Conservation (phyloP, 1,140 invertebrate genomes). For the Trichoplusia ni region DNA sequence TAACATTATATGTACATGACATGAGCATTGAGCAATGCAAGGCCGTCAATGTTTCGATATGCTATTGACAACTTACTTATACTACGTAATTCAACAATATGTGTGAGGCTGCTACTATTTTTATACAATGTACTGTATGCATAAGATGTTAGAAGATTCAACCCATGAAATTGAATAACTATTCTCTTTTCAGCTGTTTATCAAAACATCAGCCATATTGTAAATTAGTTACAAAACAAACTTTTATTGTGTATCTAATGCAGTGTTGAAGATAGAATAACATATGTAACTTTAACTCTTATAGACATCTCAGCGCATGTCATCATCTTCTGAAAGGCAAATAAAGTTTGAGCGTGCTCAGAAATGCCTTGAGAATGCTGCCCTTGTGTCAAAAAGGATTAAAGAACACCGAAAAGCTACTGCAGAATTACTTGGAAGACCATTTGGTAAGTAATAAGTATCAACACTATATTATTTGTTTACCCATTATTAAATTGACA, state of each 20-base stretch:
- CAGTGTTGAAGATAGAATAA: background rate
- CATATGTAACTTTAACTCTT: background rate
- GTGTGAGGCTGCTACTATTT: background rate
- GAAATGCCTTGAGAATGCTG: constrained; percentile 76
- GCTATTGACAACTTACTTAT: constrained; percentile 2
- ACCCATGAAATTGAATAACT: background rate
- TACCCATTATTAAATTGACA: background rate
- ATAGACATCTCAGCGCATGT: constrained; percentile 49
- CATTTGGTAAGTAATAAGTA: constrained; percentile 59
- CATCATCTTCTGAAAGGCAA: constrained; percentile 72
- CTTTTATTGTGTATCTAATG: background rate
- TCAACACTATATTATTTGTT: background rate
- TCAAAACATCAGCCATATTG: constrained; percentile 19
- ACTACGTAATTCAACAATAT: constrained; percentile 12
- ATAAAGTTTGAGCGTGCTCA: constrained; percentile 75
- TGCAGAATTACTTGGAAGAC: constrained; percentile 69
- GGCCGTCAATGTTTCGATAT: constrained; percentile 21
- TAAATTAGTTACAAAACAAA: background rate
- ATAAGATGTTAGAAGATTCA: no score
- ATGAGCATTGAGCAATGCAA: background rate
- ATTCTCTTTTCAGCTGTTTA: constrained; percentile 2
- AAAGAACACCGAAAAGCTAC: constrained; percentile 76
- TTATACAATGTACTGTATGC: background rate
- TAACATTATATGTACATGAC: constrained; percentile 1
- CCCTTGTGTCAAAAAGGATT: constrained; percentile 74